Evolutionary conservation across 2,888 invertebrate species (phyloP), one percentile per base, ranked within the genome.

Genomic region (Philereme transversata): DNA sequence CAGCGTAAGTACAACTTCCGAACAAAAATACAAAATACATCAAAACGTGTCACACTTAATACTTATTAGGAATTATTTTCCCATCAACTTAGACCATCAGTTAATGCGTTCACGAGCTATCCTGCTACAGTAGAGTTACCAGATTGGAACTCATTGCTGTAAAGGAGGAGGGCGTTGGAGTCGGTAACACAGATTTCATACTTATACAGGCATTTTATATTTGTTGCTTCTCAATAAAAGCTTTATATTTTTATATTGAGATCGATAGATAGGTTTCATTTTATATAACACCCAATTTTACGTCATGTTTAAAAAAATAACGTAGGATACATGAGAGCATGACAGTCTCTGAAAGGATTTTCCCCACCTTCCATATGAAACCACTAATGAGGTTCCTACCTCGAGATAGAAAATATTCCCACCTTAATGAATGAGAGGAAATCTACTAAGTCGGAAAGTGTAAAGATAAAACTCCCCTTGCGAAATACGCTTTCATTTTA

Each of bases 381-480:
- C 62, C 59, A 59, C 64, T 66, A 69, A 72, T 68, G 57, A 70
- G 66, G 65, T 74, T 70, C 68, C 65, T 50, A 56, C 55, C 41
- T 51, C 10, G 49, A 45, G 55, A 62, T 52, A 66, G 49, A 62
- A 60, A 65, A 63, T 46, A 51, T 61, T 67, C 50, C 62, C 35
- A 55, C 59, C 60, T 62, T 68, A 69, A 72, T 71, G 60, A 73
- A 69, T 67, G 57, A 60, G 60, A 60, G 53, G 36, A 52, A 51
- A 60, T 67, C 57, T 51, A 52, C 55, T 51, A 53, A 46, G 51
- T 56, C 57, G 59, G 68, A 66, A 73, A 67, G 64, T 62, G 68
- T 63, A 65, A 66, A 68, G 69, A 65, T 67, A 63, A 68, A 68
- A 68, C 48, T 45, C 10, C 40, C 38, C 10, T 43, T 47, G 36